phyloP scores from a whole-genome alignment of 2,113 vertebrate genomes.

The Lucifuga dentata region DNA sequence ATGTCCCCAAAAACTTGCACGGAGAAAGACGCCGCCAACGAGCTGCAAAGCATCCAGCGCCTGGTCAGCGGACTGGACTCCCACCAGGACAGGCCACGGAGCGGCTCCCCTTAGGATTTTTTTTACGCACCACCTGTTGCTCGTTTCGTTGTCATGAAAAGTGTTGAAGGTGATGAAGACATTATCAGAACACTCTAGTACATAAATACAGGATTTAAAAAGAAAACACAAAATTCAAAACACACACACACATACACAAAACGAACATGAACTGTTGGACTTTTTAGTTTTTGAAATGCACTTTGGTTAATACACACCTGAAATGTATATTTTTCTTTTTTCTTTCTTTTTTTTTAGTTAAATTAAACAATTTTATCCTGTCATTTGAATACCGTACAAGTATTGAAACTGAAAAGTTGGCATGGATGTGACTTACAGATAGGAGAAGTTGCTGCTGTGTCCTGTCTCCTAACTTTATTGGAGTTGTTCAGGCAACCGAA shows the following conservation, averaged over 20 bases:
- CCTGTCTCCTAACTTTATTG: constrained; percentile 70
- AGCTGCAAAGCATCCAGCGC: constrained; percentile 97
- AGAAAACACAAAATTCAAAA: constrained; percentile 38
- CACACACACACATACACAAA: constrained; percentile 30
- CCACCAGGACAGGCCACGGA: constrained; percentile 91
- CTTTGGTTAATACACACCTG: constrained; percentile 83
- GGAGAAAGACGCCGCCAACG: constrained; percentile 92
- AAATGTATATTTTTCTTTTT: constrained; percentile 67
- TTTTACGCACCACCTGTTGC: constrained; percentile 38
- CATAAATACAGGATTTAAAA: constrained; percentile 72
- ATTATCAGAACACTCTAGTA: constrained; percentile 53
- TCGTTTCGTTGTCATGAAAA: constrained; percentile 53
- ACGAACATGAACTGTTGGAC: constrained; percentile 64
- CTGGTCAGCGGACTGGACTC: constrained; percentile 95
- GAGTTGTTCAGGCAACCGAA: constrained; percentile 48
- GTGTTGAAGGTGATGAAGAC: constrained; percentile 53
- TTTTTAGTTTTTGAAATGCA: constrained; percentile 84
- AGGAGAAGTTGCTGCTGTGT: constrained; percentile 82
- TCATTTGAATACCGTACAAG: constrained; percentile 85
- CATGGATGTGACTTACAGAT: constrained; percentile 71
- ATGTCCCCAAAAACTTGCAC: constrained; percentile 91
- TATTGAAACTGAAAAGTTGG: constrained; percentile 84
- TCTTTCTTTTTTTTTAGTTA: constrained; percentile 63
- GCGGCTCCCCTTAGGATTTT: constrained; percentile 86
- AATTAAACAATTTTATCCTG: constrained; percentile 75